Evolutionary conservation across 2,888 invertebrate species (phyloP), one percentile per base, ranked within the genome.

Genomic region (Perizoma flavofasciatum): DNA sequence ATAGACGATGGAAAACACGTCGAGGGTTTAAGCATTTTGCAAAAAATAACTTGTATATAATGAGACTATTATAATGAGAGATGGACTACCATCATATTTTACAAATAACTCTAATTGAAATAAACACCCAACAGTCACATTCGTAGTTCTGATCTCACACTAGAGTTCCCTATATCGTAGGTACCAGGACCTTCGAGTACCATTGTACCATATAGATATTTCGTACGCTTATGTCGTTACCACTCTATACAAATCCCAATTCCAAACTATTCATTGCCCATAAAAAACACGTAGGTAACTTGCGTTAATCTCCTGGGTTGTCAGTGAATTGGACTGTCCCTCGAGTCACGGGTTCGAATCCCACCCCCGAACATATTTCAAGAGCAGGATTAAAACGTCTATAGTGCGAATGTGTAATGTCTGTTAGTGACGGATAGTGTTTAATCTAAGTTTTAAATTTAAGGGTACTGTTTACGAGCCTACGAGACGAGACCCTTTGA

Each of bases 311-410:
- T 82, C 73, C 68, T 69, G 66, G n/a, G 84, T 79, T 79, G 80
- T 83, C 82, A 76, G 75, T 79, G 84, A 81, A 87, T 85, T 82
- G 84, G 78, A 81, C 79, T 69, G 69, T 71, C 82, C 85, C 73
- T 71, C 65, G 80, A 51, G 48, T 41, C 52, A 54, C 70, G 75
- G 69, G 75, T 78, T 77, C 74, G 71, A 60, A 37, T 61, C 69
- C 64, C 64, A 52, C 59, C 81, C 83, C 72, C 71, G 66, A 80
- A 85, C 88, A 91, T 89, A 90, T 88, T 90, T 91, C 88, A 91
- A 91, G 89, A 82, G 84, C 86, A 83, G 89, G 89, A 88, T 90
- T 90, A 89, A 82, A 85, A 77, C 80, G 84, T 83, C 81, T 82
- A 79, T 81, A 74, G 89, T 86, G 90, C 85, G 89, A 91, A 88